Evolutionary conservation across 1,140 invertebrate species (phyloP).

Genomic region (Pogonomyrmex californicus): DNA sequence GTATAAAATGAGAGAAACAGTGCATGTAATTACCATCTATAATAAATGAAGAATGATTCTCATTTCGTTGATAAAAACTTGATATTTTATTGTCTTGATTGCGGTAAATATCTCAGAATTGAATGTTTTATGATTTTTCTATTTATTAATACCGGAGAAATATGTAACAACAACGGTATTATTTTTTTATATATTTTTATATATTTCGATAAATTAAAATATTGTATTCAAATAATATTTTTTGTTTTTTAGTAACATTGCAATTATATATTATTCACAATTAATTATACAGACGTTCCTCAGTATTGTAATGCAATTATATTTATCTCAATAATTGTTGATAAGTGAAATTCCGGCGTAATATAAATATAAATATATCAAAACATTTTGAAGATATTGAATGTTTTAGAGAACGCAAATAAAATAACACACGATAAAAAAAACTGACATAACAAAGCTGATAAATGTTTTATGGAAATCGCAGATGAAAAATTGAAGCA

Average conservation of each 20-base stretch:
- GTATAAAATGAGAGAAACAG: neutral
- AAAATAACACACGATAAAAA: neutral
- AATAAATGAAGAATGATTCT: neutral
- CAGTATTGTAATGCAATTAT: conserved; percentile 2
- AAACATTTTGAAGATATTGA: neutral
- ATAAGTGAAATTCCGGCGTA: neutral
- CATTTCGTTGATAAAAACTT: neutral
- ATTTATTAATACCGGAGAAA: neutral
- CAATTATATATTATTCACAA: neutral
- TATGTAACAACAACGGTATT: neutral
- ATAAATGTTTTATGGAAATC: conserved; percentile 45
- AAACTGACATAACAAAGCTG: neutral
- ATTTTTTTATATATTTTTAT: neutral
- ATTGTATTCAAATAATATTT: conserved; percentile 19
- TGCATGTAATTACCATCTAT: neutral
- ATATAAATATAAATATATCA: neutral
- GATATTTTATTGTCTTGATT: neutral
- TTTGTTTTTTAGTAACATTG: neutral
- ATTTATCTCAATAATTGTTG: neutral
- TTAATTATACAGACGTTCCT: conserved; percentile 12
- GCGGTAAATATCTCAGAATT: neutral
- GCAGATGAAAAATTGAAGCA: conserved; percentile 15
- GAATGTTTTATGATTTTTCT: neutral
- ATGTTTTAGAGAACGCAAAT: neutral
- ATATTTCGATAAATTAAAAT: neutral